A percentile compares a stretch with the other conserved stretches of the same genome.
Evolutionary conservation across 1,140 invertebrate species (phyloP).

Genomic region (Lycorma delicatula): DNA sequence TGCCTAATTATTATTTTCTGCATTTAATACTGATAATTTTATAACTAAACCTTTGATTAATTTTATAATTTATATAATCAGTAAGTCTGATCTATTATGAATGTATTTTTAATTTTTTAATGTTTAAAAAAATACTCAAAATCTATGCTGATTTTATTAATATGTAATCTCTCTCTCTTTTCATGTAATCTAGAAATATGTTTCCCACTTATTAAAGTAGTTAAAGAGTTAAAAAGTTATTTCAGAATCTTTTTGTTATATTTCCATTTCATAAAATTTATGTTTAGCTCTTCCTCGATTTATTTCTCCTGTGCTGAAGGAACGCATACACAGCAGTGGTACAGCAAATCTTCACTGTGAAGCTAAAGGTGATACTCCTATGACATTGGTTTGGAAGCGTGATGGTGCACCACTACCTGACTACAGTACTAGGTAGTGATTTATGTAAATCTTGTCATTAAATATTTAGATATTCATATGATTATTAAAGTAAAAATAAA

Average conservation of each 20-base stretch:
- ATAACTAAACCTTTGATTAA: not conserved
- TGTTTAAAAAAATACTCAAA: not conserved
- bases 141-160: no score
- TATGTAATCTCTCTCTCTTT: no score
- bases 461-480: no score
- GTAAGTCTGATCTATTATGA: not conserved
- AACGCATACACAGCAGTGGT: slow-evolving; percentile 40
- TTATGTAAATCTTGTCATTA: no score
- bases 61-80: not conserved
- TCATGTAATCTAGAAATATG: no score
- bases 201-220: not conserved
- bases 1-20: not conserved
- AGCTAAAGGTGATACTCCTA: slow-evolving; percentile 49
- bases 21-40: not conserved
- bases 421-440: no score
- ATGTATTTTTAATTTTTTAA: not conserved
- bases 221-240: not conserved
- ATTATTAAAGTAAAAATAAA: no score
- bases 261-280: not conserved
- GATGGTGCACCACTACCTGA: no score
- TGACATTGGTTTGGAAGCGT: slow-evolving; percentile 45
- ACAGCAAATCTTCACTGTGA: slow-evolving; percentile 46
- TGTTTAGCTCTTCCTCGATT: slow-evolving; percentile 1
- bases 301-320: slow-evolving; percentile 28
- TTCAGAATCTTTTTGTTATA: no score